phyloP scores from a whole-genome alignment of 2,113 vertebrate species.

The Nettapus auritus region DNA sequence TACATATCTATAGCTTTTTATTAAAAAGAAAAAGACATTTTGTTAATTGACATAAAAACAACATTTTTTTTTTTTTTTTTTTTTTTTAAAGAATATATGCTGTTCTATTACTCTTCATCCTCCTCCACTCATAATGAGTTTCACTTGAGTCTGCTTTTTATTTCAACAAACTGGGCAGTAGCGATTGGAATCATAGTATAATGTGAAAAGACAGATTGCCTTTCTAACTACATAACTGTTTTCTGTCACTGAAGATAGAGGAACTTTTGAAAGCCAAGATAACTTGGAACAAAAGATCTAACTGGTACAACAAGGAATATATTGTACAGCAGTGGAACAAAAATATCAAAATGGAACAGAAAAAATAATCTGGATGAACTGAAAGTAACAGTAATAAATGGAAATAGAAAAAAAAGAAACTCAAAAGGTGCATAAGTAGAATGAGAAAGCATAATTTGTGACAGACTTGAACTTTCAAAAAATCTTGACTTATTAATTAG shows the following conservation, averaged over 20 bases:
- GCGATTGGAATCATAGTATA: background rate
- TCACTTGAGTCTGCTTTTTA: background rate
- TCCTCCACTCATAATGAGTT: background rate
- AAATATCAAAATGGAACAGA: background rate
- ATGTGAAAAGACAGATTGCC: background rate
- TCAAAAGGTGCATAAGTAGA: background rate
- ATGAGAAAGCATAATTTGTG: background rate
- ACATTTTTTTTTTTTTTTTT: background rate
- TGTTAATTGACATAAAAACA: background rate
- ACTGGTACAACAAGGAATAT: background rate
- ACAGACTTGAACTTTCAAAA: background rate
- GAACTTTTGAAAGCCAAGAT: background rate
- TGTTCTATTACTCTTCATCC: background rate
- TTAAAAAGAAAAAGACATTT: background rate
- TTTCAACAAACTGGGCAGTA: background rate
- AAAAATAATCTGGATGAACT: background rate
- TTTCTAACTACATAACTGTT: background rate
- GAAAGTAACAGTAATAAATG: background rate
- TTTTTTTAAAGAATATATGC: background rate
- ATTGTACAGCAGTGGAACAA: background rate
- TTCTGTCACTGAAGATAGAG: background rate
- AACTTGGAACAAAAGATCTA: background rate
- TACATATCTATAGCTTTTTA: background rate
- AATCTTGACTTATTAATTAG: background rate
- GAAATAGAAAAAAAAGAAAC: background rate